These are phyloP conservation scores for Hiodon alosoides DNA, from an alignment of 2,113 vertebrate species.

Conservation along the genomic window DNA sequence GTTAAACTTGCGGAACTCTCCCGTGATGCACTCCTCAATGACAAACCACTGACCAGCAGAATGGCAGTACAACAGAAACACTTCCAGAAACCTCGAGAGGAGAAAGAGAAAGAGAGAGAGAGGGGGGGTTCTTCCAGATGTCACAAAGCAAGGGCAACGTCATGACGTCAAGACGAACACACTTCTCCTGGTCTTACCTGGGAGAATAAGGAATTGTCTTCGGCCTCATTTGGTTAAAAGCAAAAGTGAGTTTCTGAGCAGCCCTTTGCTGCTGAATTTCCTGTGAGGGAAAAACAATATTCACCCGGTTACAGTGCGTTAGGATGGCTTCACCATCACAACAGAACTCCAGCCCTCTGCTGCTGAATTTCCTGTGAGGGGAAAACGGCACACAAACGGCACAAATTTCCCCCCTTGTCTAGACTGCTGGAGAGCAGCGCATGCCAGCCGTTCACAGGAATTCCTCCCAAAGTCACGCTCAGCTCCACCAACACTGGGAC, in stretches of 20 bases:
- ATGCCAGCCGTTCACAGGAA: too few relatives aligned
- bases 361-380: slow-evolving; percentile 91
- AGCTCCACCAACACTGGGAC: too few relatives aligned
- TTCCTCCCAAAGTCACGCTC: too few relatives aligned
- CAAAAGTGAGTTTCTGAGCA: slow-evolving; percentile 95
- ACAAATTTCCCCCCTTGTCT: too few relatives aligned
- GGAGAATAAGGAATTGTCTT: slow-evolving; percentile 97
- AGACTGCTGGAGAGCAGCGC: too few relatives aligned
- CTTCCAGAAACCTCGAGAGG: slow-evolving; percentile 84
- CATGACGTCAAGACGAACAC: neutral
- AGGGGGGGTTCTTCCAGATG: neutral
- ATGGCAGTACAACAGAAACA: slow-evolving; percentile 93
- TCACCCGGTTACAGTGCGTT: neutral
- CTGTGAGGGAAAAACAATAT: slow-evolving; percentile 51
- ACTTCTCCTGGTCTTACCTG: slow-evolving; percentile 58
- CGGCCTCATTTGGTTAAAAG: slow-evolving; percentile 95
- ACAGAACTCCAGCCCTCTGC: slow-evolving; percentile 72
- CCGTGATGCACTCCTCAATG: slow-evolving; percentile 95
- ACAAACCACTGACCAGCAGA: slow-evolving; percentile 98
- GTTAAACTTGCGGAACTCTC: slow-evolving; percentile 97
- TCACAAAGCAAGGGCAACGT: neutral
- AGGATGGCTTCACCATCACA: too few relatives aligned
- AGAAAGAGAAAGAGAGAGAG: slow-evolving; percentile 17
- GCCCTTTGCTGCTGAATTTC: slow-evolving; percentile 98
- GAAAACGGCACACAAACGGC: too few relatives aligned